A percentile compares a stretch with the other conserved stretches of the same genome.
Conservation (phyloP, 2,113 vertebrate genomes). For the Bos javanicus region DNA sequence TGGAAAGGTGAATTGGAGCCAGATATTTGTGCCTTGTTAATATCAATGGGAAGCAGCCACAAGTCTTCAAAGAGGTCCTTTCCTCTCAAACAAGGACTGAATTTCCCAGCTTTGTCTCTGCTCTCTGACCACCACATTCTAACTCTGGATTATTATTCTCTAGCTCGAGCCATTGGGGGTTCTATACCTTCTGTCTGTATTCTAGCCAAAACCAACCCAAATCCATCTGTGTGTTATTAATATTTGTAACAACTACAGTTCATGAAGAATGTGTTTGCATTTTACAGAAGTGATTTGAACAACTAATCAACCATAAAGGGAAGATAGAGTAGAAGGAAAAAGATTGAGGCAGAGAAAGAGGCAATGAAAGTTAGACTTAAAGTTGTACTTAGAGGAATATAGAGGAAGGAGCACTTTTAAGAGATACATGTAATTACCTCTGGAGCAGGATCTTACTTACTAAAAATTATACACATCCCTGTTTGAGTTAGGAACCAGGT, state of each 20-base stretch:
- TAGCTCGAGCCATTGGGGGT: neutral
- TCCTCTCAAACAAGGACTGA: neutral
- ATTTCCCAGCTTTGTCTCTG: neutral
- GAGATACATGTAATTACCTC: neutral
- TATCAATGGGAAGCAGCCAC: neutral
- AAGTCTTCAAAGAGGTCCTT: neutral
- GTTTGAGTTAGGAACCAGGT: neutral
- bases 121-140: neutral
- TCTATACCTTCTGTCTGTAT: neutral
- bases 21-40: neutral
- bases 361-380: neutral
- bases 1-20: neutral
- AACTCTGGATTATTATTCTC: neutral
- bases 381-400: neutral
- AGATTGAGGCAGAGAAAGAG: neutral
- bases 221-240: neutral
- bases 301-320: neutral
- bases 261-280: neutral
- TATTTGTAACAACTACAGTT: neutral
- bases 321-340: neutral
- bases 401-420: neutral
- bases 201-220: neutral
- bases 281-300: neutral
- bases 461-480: neutral
- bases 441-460: neutral